A percentile compares a stretch with the other conserved stretches of the same genome.
These are phyloP conservation scores for Dysmachus trigonus DNA, from an alignment of 2,888 invertebrate genomes.

Conservation along the genomic window DNA sequence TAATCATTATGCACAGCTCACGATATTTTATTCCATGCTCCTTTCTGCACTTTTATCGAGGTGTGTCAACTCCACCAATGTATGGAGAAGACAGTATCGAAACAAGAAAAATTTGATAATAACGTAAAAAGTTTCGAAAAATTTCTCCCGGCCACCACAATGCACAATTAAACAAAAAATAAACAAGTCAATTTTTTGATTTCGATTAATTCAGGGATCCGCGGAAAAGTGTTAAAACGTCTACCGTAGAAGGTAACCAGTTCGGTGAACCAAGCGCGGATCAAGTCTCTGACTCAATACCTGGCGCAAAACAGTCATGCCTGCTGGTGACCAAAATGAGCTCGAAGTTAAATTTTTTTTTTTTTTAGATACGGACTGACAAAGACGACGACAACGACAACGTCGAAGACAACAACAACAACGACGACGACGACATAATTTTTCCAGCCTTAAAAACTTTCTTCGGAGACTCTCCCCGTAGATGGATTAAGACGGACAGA, in stretches of 20 bases:
- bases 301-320: not conserved
- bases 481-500: not conserved
- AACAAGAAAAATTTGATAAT: not conserved
- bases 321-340: not conserved
- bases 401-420: not conserved
- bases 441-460: not conserved
- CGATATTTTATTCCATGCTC: not conserved
- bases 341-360: not conserved
- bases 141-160: not conserved
- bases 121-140: not conserved
- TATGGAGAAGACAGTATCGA: not conserved
- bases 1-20: slow-evolving; percentile 1
- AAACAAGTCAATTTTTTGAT: not conserved
- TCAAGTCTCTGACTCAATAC: not conserved
- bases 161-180: slow-evolving; percentile 6
- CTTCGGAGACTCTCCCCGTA: not conserved
- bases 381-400: not conserved
- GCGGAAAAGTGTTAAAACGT: not conserved
- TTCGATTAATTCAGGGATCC: not conserved
- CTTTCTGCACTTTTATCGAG: not conserved
- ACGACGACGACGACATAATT: not conserved
- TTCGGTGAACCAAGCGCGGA: not conserved
- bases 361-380: not conserved
- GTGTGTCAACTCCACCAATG: not conserved
- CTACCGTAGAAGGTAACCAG: not conserved